Evolutionary conservation across 2,113 vertebrate species (phyloP).

Genomic region (Daboia siamensis): DNA sequence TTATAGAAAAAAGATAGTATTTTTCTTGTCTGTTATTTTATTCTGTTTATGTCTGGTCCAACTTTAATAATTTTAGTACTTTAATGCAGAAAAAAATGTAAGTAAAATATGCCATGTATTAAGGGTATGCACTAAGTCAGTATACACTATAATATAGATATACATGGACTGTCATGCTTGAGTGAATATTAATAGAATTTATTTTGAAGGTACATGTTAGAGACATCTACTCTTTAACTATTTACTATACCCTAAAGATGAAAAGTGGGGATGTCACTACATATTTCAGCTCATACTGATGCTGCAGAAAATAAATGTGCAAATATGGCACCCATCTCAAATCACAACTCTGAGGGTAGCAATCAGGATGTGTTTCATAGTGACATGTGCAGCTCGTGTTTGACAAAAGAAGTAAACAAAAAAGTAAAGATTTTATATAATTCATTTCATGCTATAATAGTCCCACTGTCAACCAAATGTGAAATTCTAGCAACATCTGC

Average conservation of each 20-base stretch:
- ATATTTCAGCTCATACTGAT: slow-evolving; percentile 66
- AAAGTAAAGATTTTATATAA: slow-evolving; percentile 69
- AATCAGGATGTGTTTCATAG: slow-evolving; percentile 52
- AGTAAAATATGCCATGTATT: slow-evolving; percentile 79
- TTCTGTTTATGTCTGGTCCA: slow-evolving; percentile 70
- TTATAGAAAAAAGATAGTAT: slow-evolving; percentile 60
- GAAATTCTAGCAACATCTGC: slow-evolving; percentile 68
- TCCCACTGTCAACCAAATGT: slow-evolving; percentile 71
- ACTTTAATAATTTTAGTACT: slow-evolving; percentile 78
- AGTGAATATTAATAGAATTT: slow-evolving; percentile 81
- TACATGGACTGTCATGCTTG: slow-evolving; percentile 79
- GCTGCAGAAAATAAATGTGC: slow-evolving; percentile 67
- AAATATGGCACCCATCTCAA: slow-evolving; percentile 61
- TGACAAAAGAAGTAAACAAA: slow-evolving; percentile 58
- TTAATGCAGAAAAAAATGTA: slow-evolving; percentile 76
- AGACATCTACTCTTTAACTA: slow-evolving; percentile 78
- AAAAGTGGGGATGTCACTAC: slow-evolving; percentile 69
- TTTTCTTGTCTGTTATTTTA: slow-evolving; percentile 65
- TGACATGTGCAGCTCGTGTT: slow-evolving; percentile 67
- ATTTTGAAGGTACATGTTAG: slow-evolving; percentile 77
- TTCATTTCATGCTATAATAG: slow-evolving; percentile 75
- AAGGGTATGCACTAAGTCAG: slow-evolving; percentile 75
- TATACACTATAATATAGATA: slow-evolving; percentile 71
- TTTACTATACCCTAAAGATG: slow-evolving; percentile 76
- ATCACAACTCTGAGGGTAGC: slow-evolving; percentile 62